Percentiles rank a stretch among this genome's conserved stretches.
These are phyloP conservation scores for Latrodectus hesperus DNA, from an alignment of 2,888 invertebrate genomes.

Conservation along the genomic window DNA sequence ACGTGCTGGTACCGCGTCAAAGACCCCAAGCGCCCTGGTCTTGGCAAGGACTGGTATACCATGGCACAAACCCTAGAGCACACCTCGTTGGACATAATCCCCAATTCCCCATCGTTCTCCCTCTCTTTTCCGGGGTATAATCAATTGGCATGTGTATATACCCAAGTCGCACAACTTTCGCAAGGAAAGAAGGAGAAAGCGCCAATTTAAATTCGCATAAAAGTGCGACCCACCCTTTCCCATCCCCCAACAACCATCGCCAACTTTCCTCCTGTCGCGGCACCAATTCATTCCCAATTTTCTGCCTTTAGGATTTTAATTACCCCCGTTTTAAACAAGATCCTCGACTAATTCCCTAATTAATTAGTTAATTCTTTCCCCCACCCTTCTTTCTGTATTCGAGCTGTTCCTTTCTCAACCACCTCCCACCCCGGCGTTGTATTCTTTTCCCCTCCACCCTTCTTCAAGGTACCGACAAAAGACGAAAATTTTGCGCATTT, in stretches of 20 bases:
- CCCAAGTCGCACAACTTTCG: conserved; percentile 54
- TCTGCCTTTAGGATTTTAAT: conserved; percentile 69
- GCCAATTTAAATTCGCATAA: conserved; percentile 64
- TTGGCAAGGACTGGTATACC: not conserved
- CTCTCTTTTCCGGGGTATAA: conserved; percentile 26
- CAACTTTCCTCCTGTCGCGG: conserved; percentile 44
- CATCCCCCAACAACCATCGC: conserved; percentile 11
- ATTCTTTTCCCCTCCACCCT: not conserved
- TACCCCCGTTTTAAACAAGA: conserved; percentile 67
- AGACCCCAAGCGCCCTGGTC: conserved; percentile 33
- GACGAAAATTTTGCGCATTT: not conserved
- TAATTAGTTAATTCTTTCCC: conserved; percentile 66
- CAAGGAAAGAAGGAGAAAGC: conserved; percentile 27
- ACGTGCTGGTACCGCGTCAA: conserved; percentile 38
- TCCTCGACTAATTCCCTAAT: conserved; percentile 69
- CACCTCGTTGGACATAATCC: conserved; percentile 42
- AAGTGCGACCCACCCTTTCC: conserved; percentile 39
- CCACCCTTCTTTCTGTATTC: not conserved
- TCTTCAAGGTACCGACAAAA: not conserved
- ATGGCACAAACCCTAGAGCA: conserved; percentile 20
- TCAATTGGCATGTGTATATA: conserved; percentile 60
- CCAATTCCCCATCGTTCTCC: conserved; percentile 36
- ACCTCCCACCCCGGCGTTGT: not conserved
- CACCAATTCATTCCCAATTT: conserved; percentile 66
- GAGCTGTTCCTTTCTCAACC: not conserved